Base-by-base conservation (phyloP, 2,888 invertebrate species). In the Drosophila pseudotalamancana region DNA sequence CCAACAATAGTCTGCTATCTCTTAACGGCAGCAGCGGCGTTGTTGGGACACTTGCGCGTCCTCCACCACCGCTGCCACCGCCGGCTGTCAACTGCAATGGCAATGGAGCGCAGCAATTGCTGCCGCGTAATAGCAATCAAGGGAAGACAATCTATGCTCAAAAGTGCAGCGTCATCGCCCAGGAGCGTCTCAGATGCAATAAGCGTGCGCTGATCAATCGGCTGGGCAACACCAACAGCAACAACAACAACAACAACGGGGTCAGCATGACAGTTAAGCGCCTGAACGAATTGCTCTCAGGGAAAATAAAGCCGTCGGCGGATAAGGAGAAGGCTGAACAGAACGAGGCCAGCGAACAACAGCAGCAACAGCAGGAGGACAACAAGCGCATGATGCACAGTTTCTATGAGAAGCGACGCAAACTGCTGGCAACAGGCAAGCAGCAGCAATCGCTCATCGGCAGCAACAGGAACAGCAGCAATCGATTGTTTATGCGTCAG, bases 1-100 rank as follows among this genome's bases (percentile, higher is more conserved):
- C 89, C 14, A 90, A 90, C 49, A 89, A 90, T 35, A 88, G 74
- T 49, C 66, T 89, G 40, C 65, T 90, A 0, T 84, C 87, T 18
- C 60, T 90, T 1, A 77, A 80, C 3, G 77, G 82, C 12, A 73
- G 88, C 45, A 87, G 83, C 53, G 88, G 90, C 46, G 72, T 88
- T n/a, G 90, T 89, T 0, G 88, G 88, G 8, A 73, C 74, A 4
- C 40, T 81, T 16, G 69, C 80, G 0, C 82, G 87, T 11, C 35
- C 67, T 2, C 80, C 87, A 3, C 79, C 79, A 0, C 87, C 85
- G 1, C 48, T 56, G 16, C 84, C 85, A 1, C 48, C 59, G 16
- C 84, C 79, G 0, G 40, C 63, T 0, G 37, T 39, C 14, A 75
- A 59, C 16, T 75, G 64, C 40, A 75, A 72, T 40, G 72, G 72